Base-by-base conservation (phyloP, 2,888 invertebrate genomes). In the Drymonia ruficornis region DNA sequence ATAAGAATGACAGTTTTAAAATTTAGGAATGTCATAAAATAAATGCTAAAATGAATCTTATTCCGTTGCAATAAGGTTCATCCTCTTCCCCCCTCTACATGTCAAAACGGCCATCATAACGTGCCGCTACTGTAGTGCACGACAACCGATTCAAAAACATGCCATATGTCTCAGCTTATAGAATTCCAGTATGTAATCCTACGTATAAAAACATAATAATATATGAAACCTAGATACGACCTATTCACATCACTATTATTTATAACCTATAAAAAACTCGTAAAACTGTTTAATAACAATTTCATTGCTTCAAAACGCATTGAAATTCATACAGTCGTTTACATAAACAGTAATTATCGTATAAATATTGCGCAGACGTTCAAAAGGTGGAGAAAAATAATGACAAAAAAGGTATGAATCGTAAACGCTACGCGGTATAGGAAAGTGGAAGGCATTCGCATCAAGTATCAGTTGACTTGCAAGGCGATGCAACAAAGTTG, bases 401-500 rank as follows among this genome's bases (percentile, higher is more conserved):
- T 34, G 18, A 49, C 53, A 49, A 53, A 59, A 56, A 59, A 55
- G 36, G 52, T 46, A 46, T 49, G 53, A 54, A 59, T 34, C 34
- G 56, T 69, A 61, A 64, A 63, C 16, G 49, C 36, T 61, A 65
- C 62, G 59, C 47, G 50, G 34, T 54, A 52, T 49, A 53, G 52
- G 72, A 70, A 67, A 67, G 65, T 61, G 49, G 50, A 50, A 65
- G 59, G 59, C 36, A 59, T 57, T 56, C 56, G 56, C 60, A 38
- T 34, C 59, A 50, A 56, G 70, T 70, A 61, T 67, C 56, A 51
- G 12, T 18, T 13, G 43, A 8, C n/a, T 67, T 71, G 59, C 69
- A 70, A 71, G 61, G 65, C 64, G 63, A 65, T 53, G 42, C 63
- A 70, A 77, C 76, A 70, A 66, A 65, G 74, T 74, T 67, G 67